These are phyloP conservation scores for Odontocerum albicorne DNA, from an alignment of 2,888 invertebrate genomes.

Conservation along the genomic window DNA sequence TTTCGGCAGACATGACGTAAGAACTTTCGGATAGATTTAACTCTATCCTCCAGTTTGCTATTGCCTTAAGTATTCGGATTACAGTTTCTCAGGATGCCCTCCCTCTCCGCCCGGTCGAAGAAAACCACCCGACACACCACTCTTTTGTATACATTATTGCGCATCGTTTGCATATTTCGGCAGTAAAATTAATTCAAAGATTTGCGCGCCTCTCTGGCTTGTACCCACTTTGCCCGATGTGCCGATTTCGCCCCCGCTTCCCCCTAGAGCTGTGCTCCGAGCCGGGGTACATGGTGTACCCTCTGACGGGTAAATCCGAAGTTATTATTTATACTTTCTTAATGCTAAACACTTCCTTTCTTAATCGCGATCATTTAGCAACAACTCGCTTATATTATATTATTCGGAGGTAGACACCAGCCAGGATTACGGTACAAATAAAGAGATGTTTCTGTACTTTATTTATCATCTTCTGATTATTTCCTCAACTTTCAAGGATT, in stretches of 20 bases:
- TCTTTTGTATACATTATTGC: constrained; percentile 63
- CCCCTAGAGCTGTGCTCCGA: too few relatives aligned
- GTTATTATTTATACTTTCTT: constrained; percentile 27
- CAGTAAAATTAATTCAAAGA: constrained; percentile 64
- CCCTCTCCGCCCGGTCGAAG: constrained; percentile 12
- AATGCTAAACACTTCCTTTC: constrained; percentile 15
- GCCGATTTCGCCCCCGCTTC: constrained; percentile 14
- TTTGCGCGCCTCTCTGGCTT: constrained; percentile 45
- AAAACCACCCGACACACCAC: constrained; percentile 49
- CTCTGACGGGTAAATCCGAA: constrained; percentile 19
- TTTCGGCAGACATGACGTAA: constrained; percentile 6
- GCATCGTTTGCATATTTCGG: constrained; percentile 59
- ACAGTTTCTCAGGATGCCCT: constrained; percentile 26
- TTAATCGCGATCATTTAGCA: too few relatives aligned
- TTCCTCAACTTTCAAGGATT: too few relatives aligned
- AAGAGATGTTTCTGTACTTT: too few relatives aligned
- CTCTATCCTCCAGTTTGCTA: constrained; percentile 23
- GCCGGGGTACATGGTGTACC: constrained; percentile 5
- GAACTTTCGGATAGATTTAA: constrained; percentile 20
- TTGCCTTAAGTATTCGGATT: constrained; percentile 31
- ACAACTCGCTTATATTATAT: too few relatives aligned
- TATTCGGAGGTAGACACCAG: too few relatives aligned
- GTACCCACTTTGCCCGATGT: constrained; percentile 20
- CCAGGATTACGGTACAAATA: too few relatives aligned
- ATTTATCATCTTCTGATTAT: too few relatives aligned